Base-by-base conservation (phyloP, 1,140 invertebrate species). In the Nasonia giraulti region DNA sequence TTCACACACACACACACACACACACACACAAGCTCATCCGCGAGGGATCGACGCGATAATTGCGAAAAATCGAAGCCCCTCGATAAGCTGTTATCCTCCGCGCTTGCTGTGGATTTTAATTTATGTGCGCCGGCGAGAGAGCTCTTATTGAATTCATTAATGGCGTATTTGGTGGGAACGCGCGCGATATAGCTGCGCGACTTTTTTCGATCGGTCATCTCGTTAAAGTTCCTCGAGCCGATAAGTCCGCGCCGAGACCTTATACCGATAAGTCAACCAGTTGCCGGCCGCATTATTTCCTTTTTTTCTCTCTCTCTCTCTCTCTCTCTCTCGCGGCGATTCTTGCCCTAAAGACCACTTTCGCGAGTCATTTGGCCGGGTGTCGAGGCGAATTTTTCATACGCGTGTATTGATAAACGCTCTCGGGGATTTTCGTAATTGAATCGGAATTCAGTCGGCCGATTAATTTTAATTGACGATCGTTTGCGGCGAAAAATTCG, bases 121-220 rank as follows among this genome's bases (percentile, higher is more conserved):
- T 85, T 85, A 84, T 84, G 82, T 79, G 82, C 6, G 40, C 62
- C 73, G 69, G 82, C 6, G 40, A 73, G 73, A 69, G 37, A 40
- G 40, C 79, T 76, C 74, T 81, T 85, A 85, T 85, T 81, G 78
- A 85, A 85, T 85, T 85, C 84, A 85, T 85, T 85, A 85, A 85
- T 77, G 79, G 44, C 50, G 82, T 27, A 12, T 80, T 80, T 75
- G 33, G 78, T 76, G 83, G 71, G 83, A 80, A 84, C 83, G 76
- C 77, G 27, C 27, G 55, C 23, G 69, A 85, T 73, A 81, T 12
- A 14, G 17, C 47, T 50, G 27, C 3, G 8, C 0, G 23, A n/a
- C 50, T 76, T 77, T 75, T 81, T 68, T 74, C 33, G 44, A 69
- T 62, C 76, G 20, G 31, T 66, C 83, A 69, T 66, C 68, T 84